These are phyloP conservation scores for Shinisaurus crocodilurus DNA, from an alignment of 2,113 vertebrate genomes.

Conservation along the genomic window DNA sequence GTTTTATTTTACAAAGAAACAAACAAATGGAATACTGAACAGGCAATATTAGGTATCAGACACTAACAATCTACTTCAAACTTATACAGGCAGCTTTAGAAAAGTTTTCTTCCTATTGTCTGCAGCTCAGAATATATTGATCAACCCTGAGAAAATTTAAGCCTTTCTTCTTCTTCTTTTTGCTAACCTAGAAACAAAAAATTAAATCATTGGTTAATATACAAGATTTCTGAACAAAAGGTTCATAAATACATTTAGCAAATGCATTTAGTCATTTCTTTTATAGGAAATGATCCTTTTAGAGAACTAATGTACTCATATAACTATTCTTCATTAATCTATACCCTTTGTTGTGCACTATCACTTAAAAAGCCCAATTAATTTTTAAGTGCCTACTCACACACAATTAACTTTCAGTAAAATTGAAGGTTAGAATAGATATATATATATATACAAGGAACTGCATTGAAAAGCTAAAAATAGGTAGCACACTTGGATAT, in stretches of 20 bases:
- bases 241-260: conserved; percentile 61
- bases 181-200: conserved; percentile 47
- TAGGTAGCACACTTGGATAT: conserved; percentile 52
- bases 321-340: conserved; percentile 69
- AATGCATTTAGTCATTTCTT: conserved; percentile 58
- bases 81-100: conserved; percentile 20
- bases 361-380: conserved; percentile 76
- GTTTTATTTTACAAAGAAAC: not conserved
- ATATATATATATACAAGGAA: conserved; percentile 53
- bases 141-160: conserved; percentile 33
- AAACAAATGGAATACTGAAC: not conserved
- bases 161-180: not conserved
- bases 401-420: conserved; percentile 67
- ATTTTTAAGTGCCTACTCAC: conserved; percentile 65
- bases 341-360: conserved; percentile 70
- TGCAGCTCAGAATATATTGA: conserved; percentile 11
- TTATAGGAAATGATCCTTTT: conserved; percentile 65
- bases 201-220: conserved; percentile 43
- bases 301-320: conserved; percentile 54
- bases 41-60: not conserved
- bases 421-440: conserved; percentile 63
- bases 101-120: conserved; percentile 31
- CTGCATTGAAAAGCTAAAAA: conserved; percentile 64
- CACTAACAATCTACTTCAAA: not conserved
- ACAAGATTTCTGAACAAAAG: conserved; percentile 56